Evolutionary conservation across 2,113 vertebrate species (phyloP).

Genomic region (Psilopsiagon aurifrons): DNA sequence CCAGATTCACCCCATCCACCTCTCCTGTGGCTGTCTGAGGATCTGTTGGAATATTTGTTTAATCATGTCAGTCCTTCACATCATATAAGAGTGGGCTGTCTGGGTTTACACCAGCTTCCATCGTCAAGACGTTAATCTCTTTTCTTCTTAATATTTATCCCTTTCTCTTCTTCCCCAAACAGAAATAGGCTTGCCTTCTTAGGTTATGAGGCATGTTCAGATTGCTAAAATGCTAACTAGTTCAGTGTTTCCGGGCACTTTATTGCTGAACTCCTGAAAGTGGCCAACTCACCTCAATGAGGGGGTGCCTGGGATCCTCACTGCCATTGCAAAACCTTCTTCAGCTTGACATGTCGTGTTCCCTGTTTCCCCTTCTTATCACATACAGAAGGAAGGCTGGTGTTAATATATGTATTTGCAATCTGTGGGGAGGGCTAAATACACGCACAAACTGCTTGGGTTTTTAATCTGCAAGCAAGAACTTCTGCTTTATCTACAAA

Average conservation of each 20-base stretch:
- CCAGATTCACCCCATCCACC: constrained; percentile 99
- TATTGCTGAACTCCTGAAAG: not conserved
- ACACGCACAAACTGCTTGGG: not conserved
- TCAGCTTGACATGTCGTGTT: not conserved
- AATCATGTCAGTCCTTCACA: constrained; percentile 43
- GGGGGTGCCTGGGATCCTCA: not conserved
- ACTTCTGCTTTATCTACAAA: not conserved
- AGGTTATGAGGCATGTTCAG: not conserved
- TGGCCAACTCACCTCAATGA: not conserved
- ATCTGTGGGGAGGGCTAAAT: not conserved
- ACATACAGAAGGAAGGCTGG: not conserved
- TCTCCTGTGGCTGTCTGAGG: constrained; percentile 94
- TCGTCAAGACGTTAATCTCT: not conserved
- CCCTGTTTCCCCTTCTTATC: not conserved
- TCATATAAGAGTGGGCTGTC: not conserved
- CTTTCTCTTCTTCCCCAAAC: not conserved
- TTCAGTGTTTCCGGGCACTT: not conserved
- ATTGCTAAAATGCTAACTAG: not conserved
- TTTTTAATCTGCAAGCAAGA: constrained; percentile 1
- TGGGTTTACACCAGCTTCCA: not conserved
- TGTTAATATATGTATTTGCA: not conserved
- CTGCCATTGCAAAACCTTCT: not conserved
- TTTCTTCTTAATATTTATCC: not conserved
- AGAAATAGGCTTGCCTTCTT: not conserved
- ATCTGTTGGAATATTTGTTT: constrained; percentile 83